Percentiles rank a stretch among this genome's conserved stretches.
phyloP scores from a whole-genome alignment of 1,140 invertebrate species.

The Semibalanus balanoides region DNA sequence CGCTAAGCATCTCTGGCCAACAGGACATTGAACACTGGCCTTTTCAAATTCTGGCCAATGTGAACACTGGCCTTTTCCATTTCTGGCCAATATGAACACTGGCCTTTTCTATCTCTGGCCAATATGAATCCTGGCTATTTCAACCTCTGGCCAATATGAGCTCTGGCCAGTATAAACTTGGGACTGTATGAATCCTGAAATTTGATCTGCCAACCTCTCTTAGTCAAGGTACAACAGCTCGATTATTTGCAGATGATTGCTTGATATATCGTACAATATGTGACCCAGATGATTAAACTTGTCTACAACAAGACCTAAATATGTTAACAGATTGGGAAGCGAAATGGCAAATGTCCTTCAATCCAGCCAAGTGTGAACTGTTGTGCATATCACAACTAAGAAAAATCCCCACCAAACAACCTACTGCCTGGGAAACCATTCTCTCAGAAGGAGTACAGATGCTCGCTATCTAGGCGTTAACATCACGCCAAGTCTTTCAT shows the following conservation, averaged over 20 bases:
- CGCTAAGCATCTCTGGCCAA: too few relatives aligned
- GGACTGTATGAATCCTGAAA: too few relatives aligned
- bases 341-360: not conserved
- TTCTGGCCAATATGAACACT: too few relatives aligned
- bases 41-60: too few relatives aligned
- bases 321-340: not conserved
- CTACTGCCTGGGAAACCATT: not conserved
- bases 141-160: too few relatives aligned
- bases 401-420: not conserved
- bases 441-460: not conserved
- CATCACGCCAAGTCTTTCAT: not conserved
- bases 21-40: too few relatives aligned
- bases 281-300: not conserved
- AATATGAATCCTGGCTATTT: too few relatives aligned
- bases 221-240: not conserved
- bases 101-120: too few relatives aligned
- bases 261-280: not conserved
- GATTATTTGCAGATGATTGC: not conserved
- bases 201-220: not conserved
- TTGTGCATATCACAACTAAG: not conserved
- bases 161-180: too few relatives aligned
- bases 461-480: not conserved
- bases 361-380: not conserved
- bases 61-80: too few relatives aligned
- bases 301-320: not conserved